phyloP scores from a whole-genome alignment of 2,797 vertebrate genomes.

The Trematomus bernacchii region DNA sequence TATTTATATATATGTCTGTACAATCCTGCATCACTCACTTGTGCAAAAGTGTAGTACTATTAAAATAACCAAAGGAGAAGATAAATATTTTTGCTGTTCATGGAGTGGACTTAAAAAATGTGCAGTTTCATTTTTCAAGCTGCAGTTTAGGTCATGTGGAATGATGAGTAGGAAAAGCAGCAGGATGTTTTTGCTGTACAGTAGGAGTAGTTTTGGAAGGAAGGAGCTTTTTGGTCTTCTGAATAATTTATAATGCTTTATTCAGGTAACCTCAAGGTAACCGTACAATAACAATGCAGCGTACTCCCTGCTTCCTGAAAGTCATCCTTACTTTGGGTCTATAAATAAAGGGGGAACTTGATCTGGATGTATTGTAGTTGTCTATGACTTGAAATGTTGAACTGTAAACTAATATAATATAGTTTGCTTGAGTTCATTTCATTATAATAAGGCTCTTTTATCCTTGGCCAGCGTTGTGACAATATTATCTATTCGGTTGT shows the following conservation, averaged over 20 bases:
- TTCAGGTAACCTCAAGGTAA: slow-evolving; percentile 12
- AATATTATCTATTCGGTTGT: neutral
- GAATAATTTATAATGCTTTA: slow-evolving; percentile 61
- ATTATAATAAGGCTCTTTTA: neutral
- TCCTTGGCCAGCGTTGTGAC: neutral
- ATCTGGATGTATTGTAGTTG: neutral
- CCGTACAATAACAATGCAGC: slow-evolving; percentile 25
- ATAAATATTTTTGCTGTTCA: neutral
- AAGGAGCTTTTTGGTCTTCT: slow-evolving; percentile 42
- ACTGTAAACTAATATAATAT: neutral
- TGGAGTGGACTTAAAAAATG: slow-evolving; percentile 5
- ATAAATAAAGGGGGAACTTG: neutral
- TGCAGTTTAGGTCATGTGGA: slow-evolving; percentile 30
- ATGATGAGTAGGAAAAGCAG: slow-evolving; percentile 38
- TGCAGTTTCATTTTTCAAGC: slow-evolving; percentile 28
- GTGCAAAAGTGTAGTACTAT: neutral
- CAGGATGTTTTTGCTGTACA: slow-evolving; percentile 30
- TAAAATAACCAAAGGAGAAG: slow-evolving; percentile 23
- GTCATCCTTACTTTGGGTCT: neutral
- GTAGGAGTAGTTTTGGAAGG: slow-evolving; percentile 42
- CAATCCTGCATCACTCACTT: slow-evolving; percentile 23
- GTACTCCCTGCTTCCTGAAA: slow-evolving; percentile 4
- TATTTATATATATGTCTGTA: slow-evolving; percentile 41
- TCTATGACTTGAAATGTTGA: neutral
- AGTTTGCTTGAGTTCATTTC: neutral